Conservation (phyloP, 2,888 invertebrate species). For the Lithosia quadra region DNA sequence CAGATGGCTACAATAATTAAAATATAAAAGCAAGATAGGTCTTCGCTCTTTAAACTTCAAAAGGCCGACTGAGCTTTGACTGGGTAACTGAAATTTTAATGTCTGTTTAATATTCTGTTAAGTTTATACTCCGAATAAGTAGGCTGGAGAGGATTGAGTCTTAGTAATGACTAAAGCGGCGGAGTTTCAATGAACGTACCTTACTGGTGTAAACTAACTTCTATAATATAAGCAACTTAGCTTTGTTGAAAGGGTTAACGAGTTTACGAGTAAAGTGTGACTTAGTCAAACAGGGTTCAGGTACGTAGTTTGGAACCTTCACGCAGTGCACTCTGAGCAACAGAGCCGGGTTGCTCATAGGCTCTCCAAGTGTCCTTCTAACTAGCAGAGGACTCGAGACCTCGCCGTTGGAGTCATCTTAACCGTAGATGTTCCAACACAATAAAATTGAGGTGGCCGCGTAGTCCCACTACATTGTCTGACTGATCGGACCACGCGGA, state of each 20-base stretch:
- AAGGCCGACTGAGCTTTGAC: constrained; percentile 42
- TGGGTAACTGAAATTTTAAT: constrained; percentile 39
- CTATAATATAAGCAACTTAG: background rate
- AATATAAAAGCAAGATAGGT: background rate
- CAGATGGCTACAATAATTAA: background rate
- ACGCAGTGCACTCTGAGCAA: too few relatives aligned
- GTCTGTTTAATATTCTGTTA: constrained; percentile 1
- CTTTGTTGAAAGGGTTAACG: background rate
- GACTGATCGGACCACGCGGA: too few relatives aligned
- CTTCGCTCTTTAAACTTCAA: constrained; percentile 40
- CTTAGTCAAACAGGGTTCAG: too few relatives aligned
- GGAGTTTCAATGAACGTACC: background rate
- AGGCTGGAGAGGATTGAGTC: background rate
- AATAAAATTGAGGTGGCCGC: too few relatives aligned
- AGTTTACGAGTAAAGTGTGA: background rate
- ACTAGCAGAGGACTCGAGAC: too few relatives aligned
- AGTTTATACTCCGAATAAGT: background rate
- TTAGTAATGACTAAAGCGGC: background rate
- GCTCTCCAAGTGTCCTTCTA: too few relatives aligned
- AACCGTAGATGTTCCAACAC: too few relatives aligned
- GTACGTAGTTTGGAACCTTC: too few relatives aligned
- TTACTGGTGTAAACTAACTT: background rate
- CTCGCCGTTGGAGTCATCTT: too few relatives aligned
- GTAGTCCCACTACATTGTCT: too few relatives aligned
- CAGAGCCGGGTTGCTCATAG: too few relatives aligned